Base-by-base conservation (phyloP, 2,888 invertebrate species). In the Aporophyla lueneburgensis region DNA sequence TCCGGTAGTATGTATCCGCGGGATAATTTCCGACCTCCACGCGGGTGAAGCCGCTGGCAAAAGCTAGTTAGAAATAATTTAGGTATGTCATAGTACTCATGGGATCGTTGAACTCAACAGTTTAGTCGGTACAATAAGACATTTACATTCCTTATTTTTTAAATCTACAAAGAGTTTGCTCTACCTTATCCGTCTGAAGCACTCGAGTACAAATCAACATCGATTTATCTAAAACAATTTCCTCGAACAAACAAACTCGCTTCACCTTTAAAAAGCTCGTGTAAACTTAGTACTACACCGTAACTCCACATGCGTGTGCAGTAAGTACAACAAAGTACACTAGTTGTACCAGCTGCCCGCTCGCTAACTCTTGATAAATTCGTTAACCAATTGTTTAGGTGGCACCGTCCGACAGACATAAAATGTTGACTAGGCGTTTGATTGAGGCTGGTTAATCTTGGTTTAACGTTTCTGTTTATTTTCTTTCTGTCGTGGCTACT, bases 311-410 rank as follows among this genome's bases (percentile, higher is more conserved):
- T 81, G 85, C 85, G 83, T 81, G 71, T 74, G 63, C 71, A 71
- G 73, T 76, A 83, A 83, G 79, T 86, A 80, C 71, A 81, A 86
- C 86, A 81, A 84, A 85, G 84, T 86, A 71, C 68, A 51, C 76
- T 70, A 58, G 73, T 76, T 71, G 78, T 79, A 74, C 81, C 87
- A 82, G 88, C 87, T 87, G 87, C 76, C 81, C 83, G 76, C 71
- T 58, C 72, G 74, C 87, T 87, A 87, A 87, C 87, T 88, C 83
- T 80, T 80, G 78, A 82, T 88, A 88, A 87, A 82, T 87, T 88
- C 85, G 87, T 87, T 88, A 87, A 80, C 74, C 79, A 80, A 83
- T 85, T 71, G 86, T 68, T 80, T 67, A 40, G 75, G 63, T 80
- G 72, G 43, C 75, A 85, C 87, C 68, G 54, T 27, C 2, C 0